Evolutionary conservation across 1,140 invertebrate genomes (phyloP), one percentile per base, ranked within the genome.

Genomic region (Colletes gigas): DNA sequence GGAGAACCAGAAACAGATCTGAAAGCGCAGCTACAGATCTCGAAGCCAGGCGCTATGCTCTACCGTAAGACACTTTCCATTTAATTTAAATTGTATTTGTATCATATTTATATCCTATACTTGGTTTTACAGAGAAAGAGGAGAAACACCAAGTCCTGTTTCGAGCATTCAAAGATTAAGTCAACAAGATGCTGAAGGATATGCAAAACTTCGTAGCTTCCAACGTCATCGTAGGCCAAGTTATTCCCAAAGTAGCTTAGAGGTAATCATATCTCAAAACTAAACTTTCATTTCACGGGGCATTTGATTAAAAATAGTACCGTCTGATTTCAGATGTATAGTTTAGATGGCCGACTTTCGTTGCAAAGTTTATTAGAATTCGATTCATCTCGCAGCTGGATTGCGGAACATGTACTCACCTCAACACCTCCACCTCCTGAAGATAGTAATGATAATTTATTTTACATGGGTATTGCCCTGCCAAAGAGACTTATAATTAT

Each of bases 391-490:
- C 90, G 90, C 1, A 93, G 89, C 76, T 93, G 92, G 87, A 91
- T 91, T 52, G 84, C 83, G 44, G 92, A 93, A 17, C 88, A 90
- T 19, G 66, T 87, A 21, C 60, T 89, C 3, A 85, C 87, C 4
- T 84, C 90, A n/a, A 90, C 90, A 4, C 90, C 92, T 10, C 89
- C 90, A 44, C 86, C 88, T 2, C 59, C 76, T 7, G 88, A 90
- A 17, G 86, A 89, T 65, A 86, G 90, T 60, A 86, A 88, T 17
- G 90, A 83, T 78, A 93, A 93, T 52, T 83, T 92, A 63, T 95
- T 93, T 84, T 97, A 97, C 89, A 95, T 97, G 94, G 97, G 97
- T 41, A 96, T 98, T 57, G 96, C 96, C 92, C 92, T 98, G 87
- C 97, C 97, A 3, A 93, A 94, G 76, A 95, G 95, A 87, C 92